Conservation (phyloP, 1,140 invertebrate species). For the Thaumatotibia leucotreta region DNA sequence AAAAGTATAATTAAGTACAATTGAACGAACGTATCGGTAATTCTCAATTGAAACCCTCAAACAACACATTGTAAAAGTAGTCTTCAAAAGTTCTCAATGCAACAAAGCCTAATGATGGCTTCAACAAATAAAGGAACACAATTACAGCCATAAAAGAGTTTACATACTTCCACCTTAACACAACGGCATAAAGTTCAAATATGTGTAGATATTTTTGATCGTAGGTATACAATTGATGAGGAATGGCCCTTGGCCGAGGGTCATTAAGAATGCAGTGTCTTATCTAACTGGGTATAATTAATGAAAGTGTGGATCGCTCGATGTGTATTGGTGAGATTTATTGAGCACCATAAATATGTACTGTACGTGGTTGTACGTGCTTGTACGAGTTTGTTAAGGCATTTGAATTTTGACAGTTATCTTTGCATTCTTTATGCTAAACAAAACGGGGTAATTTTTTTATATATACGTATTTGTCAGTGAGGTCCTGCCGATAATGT, state of each 20-base stretch:
- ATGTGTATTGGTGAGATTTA: conserved; percentile 23
- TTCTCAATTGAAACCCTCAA: conserved; percentile 5
- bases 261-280: conserved; percentile 72
- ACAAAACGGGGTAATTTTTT: no score
- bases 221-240: conserved; percentile 45
- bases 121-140: conserved; percentile 7
- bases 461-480: no score
- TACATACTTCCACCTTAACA: not conserved
- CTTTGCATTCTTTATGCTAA: not conserved
- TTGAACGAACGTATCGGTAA: not conserved
- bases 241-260: conserved; percentile 49
- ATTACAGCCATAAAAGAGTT: not conserved
- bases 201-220: not conserved
- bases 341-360: not conserved
- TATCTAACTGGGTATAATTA: conserved; percentile 74
- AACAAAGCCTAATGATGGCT: conserved; percentile 8
- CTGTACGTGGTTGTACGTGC: not conserved
- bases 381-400: not conserved
- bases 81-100: not conserved
- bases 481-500: no score
- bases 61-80: conserved; percentile 6
- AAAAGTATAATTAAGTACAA: not conserved
- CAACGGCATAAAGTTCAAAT: not conserved
- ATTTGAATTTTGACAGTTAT: not conserved
- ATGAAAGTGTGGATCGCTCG: conserved; percentile 70